Evolutionary conservation across 2,888 invertebrate species (phyloP), one percentile per base, ranked within the genome.

Genomic region (Hylaea fasciaria): DNA sequence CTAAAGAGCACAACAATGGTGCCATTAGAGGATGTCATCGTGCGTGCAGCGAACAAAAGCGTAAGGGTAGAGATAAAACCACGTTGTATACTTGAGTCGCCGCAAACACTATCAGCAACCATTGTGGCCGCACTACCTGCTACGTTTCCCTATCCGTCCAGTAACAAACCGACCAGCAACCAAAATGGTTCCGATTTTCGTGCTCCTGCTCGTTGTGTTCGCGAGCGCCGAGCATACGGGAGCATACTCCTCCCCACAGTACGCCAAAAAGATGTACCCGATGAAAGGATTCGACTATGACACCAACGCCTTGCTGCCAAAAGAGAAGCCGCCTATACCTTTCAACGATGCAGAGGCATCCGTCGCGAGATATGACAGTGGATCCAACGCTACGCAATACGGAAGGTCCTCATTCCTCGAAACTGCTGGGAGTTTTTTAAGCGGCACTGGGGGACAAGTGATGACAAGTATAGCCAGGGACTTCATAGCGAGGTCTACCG

Each of bases 401-500:
- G 87, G 81, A 2, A 74, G 89, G 40, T 85, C 91, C 0, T 85
- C 90, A 12, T 83, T 93, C 22, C 66, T 92, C 59, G 87, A 87
- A 12, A 74, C 86, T 0, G 92, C 92, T 43, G 86, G 92, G 1
- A 88, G 77, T 56, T 89, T 93, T 62, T 73, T 93, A 3, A 88
- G 84, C 62, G 86, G 89, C 5, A 82, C 91, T 0, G 92, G 93
- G 10, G 91, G 93, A 0, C 93, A 94, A 63, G 88, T 94, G 70
- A 81, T 94, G 76, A 88, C 93, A 1, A 93, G 93, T 58, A 83
- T 95, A 65, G 95, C 95, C 2, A 95, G 93, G 78, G 95, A 95
- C 77, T 91, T 96, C 73, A 91, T 96, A 28, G 94, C 94, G 64
- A 93, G 95, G 74, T 95, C 95, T 0, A 93, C 94, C 8, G 94